Percentiles rank a stretch among this genome's conserved stretches.
Conservation (phyloP, 2,113 vertebrate genomes). For the Chamaea fasciata region DNA sequence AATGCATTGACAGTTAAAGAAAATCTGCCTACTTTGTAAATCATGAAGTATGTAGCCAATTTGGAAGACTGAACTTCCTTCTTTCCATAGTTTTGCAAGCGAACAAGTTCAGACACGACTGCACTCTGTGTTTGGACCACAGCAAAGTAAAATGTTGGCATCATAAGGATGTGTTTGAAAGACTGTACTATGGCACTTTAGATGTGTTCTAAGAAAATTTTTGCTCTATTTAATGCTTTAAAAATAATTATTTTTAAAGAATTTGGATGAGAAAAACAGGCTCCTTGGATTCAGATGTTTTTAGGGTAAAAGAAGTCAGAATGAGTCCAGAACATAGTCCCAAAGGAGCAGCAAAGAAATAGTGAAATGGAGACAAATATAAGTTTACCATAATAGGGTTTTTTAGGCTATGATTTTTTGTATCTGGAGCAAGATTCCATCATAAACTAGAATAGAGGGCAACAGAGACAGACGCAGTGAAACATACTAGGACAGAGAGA, state of each 20-base stretch:
- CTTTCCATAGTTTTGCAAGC: neutral
- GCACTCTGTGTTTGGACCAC: rapidly evolving
- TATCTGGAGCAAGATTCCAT: neutral
- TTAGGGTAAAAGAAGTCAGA: neutral
- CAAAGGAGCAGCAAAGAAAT: neutral
- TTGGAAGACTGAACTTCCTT: neutral
- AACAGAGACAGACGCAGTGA: neutral
- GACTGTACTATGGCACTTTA: neutral
- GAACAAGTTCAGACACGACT: neutral
- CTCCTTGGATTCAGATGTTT: neutral
- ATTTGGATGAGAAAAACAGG: neutral
- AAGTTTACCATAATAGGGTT: neutral
- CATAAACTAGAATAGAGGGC: neutral
- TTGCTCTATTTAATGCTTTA: neutral
- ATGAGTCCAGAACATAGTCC: neutral
- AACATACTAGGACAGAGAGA: neutral
- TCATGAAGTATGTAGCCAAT: neutral
- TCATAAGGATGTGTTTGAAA: neutral
- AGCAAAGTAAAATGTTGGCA: neutral
- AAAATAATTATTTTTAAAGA: neutral
- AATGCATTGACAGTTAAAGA: neutral
- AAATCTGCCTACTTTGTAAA: neutral
- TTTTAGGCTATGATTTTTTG: neutral
- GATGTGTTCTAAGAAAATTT: neutral
- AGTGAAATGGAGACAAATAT: neutral